These are phyloP conservation scores for Xestia sexstrigata DNA, from an alignment of 2,888 invertebrate genomes.

Conservation along the genomic window DNA sequence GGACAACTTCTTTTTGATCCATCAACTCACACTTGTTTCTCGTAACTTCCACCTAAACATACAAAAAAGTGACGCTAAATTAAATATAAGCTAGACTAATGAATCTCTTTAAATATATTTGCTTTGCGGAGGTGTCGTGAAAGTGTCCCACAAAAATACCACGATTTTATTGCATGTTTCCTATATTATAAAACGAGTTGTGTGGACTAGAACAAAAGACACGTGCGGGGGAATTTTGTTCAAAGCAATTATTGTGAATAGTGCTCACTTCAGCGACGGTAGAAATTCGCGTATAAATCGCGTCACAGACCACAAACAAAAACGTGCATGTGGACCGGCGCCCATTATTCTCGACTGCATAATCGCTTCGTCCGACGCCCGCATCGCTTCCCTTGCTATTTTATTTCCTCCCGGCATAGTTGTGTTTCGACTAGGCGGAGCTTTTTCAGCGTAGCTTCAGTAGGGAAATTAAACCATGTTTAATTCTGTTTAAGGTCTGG, in stretches of 20 bases:
- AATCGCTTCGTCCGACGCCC: constrained; percentile 91
- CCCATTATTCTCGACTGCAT: constrained; percentile 91
- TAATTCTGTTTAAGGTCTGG: constrained; percentile 89
- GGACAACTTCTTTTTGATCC: not conserved
- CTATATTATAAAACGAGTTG: constrained; percentile 46
- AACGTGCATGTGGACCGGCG: constrained; percentile 90
- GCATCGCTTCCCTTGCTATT: constrained; percentile 90
- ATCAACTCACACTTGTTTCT: not conserved
- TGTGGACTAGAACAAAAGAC: constrained; percentile 79
- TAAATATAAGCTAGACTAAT: not conserved
- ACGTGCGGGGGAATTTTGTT: constrained; percentile 85
- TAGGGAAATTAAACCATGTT: constrained; percentile 90
- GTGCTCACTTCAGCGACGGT: constrained; percentile 89
- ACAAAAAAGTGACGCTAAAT: not conserved
- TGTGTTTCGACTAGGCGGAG: constrained; percentile 88
- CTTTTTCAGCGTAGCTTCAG: constrained; percentile 82
- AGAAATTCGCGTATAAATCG: constrained; percentile 90
- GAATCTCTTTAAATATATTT: not conserved
- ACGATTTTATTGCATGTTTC: constrained; percentile 49
- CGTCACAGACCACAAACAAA: constrained; percentile 91
- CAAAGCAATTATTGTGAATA: constrained; percentile 90
- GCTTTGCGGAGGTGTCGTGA: not conserved
- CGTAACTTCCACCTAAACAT: not conserved
- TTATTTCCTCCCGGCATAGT: constrained; percentile 89
- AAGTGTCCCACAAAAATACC: constrained; percentile 26